Conservation (phyloP, 2,888 invertebrate species). For the Orthosia cruda region DNA sequence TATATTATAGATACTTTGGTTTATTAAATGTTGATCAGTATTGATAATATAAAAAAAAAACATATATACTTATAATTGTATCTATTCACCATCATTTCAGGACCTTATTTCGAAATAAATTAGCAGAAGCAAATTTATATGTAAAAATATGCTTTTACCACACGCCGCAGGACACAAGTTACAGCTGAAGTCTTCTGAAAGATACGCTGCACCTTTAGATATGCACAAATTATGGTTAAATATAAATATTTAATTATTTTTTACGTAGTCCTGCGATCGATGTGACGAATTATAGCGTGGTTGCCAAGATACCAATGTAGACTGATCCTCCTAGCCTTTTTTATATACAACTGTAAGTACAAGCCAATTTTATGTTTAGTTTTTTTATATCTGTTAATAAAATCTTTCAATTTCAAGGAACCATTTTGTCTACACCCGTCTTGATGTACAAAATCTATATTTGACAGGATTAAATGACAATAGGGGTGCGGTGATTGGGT, state of each 20-base stretch:
- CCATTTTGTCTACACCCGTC: not conserved
- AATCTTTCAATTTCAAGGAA: not conserved
- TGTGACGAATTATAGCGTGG: not conserved
- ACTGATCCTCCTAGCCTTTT: not conserved
- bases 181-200: too few species aligned
- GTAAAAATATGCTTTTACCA: too few species aligned
- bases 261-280: constrained; percentile 11
- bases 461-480: constrained; percentile 14
- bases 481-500: constrained; percentile 13
- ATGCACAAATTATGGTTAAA: too few species aligned
- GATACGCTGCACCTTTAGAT: too few species aligned
- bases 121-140: too few species aligned
- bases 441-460: constrained; percentile 3
- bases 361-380: not conserved
- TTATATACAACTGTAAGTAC: constrained; percentile 17
- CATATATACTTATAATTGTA: too few species aligned
- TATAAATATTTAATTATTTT: constrained; percentile 29
- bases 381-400: not conserved
- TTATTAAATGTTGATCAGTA: too few species aligned
- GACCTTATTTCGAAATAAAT: too few species aligned
- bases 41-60: too few species aligned
- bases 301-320: not conserved
- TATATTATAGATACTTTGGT: too few species aligned
- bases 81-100: too few species aligned
- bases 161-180: too few species aligned